phyloP scores from a whole-genome alignment of 2,888 invertebrate species.

The Tetanocera ferruginea region DNA sequence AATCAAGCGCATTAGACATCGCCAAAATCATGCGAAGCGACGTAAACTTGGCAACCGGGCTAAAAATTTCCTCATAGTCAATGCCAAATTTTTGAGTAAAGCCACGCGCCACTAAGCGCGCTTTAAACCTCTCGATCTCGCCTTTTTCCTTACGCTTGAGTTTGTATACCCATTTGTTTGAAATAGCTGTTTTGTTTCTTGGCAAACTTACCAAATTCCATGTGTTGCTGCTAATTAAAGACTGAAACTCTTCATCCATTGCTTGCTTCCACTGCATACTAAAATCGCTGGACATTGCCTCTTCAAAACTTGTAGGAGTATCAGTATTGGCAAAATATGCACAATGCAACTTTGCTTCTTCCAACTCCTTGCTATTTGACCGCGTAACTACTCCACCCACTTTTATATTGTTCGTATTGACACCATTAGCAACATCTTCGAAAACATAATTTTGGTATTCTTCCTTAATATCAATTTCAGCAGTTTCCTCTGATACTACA shows the following conservation, averaged over 20 bases:
- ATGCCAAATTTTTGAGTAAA: constrained; percentile 44
- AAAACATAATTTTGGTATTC: too few relatives aligned
- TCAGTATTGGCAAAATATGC: too few relatives aligned
- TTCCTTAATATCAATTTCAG: too few relatives aligned
- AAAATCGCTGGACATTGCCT: neutral
- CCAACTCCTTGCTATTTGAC: too few relatives aligned
- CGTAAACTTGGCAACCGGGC: constrained; percentile 40
- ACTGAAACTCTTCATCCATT: constrained; percentile 24
- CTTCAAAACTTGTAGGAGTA: constrained; percentile 43
- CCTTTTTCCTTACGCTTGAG: neutral
- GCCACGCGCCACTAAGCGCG: constrained; percentile 40
- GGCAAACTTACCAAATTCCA: constrained; percentile 3
- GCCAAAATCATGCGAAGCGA: constrained; percentile 38
- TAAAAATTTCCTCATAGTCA: constrained; percentile 46
- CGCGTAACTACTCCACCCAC: too few relatives aligned
- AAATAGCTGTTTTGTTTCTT: neutral
- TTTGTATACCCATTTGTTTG: constrained; percentile 11
- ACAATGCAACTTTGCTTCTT: too few relatives aligned
- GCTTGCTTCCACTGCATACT: neutral
- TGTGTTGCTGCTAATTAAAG: constrained; percentile 11
- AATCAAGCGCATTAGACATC: constrained; percentile 9
- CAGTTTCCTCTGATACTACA: too few relatives aligned
- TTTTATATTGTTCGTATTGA: too few relatives aligned
- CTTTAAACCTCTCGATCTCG: constrained; percentile 29
- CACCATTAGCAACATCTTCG: constrained; percentile 21